Evolutionary conservation across 2,888 invertebrate species (phyloP), one percentile per base, ranked within the genome.

Genomic region (Oeneis ivallda): DNA sequence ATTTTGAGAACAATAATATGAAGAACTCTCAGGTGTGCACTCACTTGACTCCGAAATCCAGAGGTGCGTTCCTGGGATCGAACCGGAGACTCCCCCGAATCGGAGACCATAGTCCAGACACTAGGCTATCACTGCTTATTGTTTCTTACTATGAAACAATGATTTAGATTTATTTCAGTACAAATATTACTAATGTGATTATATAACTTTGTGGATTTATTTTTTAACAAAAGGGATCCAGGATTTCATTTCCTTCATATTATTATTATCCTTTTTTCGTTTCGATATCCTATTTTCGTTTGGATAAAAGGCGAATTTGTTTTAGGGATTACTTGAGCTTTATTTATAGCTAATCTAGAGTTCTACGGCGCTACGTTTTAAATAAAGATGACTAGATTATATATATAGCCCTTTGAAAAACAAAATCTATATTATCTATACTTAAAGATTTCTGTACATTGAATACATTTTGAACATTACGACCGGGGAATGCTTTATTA

Each of bases 281-380:
- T 60, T 50, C n/a, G 41, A 17, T 41, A 60, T 60, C 47, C 47
- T 57, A 62, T 39, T 56, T 65, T 62, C 56, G 61, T 65, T 65
- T 62, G 49, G 57, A 50, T 65, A 50, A 62, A 65, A 65, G 65
- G 43, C 43, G 41, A 62, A 62, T 60, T 49, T 59, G 52, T 53
- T 64, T 61, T 39, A 10, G 50, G 19, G 56, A 62, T 65, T 62
- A 65, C 47, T 61, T 61, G 39, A 43, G 43, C 54, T 61, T 50
- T 32, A 54, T 34, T 34, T 60, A 54, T 53, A 19, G 60, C 47
- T 64, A 60, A 60, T 54, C 47, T 39, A 47, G 13, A 54, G 13
- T 43, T 17, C 32, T 15, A 52, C 15, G 15, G 37, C 4, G 53
- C 37, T 34, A 37, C 34, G 15, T 54, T 34, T 37, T 37, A 10